Evolutionary conservation across 2,888 invertebrate species (phyloP).

Genomic region (Anticlea derivata): DNA sequence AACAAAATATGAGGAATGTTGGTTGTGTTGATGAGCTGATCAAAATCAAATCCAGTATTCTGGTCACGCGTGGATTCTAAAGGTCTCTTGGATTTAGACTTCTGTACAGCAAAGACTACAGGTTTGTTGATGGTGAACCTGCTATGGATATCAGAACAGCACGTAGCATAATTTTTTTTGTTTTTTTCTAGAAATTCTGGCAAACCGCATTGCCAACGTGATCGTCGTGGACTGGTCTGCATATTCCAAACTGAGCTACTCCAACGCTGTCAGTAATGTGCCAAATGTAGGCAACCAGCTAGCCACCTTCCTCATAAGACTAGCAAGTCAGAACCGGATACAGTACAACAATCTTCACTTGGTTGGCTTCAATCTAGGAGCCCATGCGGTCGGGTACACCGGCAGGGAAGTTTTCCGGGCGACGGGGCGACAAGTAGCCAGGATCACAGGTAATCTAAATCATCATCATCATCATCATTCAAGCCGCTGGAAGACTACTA

Average conservation of each 20-base stretch:
- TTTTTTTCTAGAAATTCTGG: slow-evolving; percentile 12
- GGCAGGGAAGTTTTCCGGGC: slow-evolving; percentile 37
- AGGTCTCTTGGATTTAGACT: no score
- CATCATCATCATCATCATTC: no score
- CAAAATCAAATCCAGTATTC: no score
- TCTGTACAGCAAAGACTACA: no score
- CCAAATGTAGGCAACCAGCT: slow-evolving; percentile 45
- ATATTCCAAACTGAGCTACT: slow-evolving; percentile 47
- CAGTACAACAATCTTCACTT: slow-evolving; percentile 44
- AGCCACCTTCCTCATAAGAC: slow-evolving; percentile 38
- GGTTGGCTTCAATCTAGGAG: slow-evolving; percentile 63
- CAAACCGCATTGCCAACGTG: slow-evolving; percentile 44
- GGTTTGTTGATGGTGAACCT: no score
- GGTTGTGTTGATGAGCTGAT: no score
- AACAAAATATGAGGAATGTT: no score
- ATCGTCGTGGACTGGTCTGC: slow-evolving; percentile 61
- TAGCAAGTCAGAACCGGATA: slow-evolving; percentile 32
- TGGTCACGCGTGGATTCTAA: no score
- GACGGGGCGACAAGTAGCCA: slow-evolving; percentile 40
- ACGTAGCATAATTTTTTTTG: no score
- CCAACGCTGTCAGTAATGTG: slow-evolving; percentile 45
- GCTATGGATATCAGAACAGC: not conserved
- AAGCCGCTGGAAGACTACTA: no score
- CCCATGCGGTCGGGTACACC: slow-evolving; percentile 57
- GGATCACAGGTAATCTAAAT: slow-evolving; percentile 67